Base-by-base conservation (phyloP, 2,797 vertebrate genomes). In the Danionella dracula region DNA sequence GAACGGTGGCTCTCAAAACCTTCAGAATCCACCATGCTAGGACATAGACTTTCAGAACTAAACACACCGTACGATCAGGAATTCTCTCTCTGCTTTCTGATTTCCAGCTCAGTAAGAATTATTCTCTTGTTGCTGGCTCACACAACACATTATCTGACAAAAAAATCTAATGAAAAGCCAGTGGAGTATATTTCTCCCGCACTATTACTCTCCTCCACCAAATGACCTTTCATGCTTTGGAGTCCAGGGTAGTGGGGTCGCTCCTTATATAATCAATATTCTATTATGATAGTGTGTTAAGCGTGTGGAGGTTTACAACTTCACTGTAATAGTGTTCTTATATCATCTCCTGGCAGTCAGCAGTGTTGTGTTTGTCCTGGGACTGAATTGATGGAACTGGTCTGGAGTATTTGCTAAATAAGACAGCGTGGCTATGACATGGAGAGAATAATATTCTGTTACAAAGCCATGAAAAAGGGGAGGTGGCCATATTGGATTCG, bases 251-350 rank as follows among this genome's bases (percentile, higher is more conserved):
- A 90, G 88, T 86, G 73, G 74, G 86, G 84, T 82, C 85, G 88
- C 87, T 91, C 91, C 89, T 89, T 87, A 87, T 88, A 89, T 90
- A 94, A 96, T 98, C 94, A 95, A 95, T 96, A 98, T 93, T 93
- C 87, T 92, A 95, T 96, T 96, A 95, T 42, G 67, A 93, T 90
- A 89, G 85, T 88, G 88, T 84, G 79, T 79, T 83, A 78, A 83
- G 86, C 82, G 87, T 87, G 78, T 80, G 87, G 77, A 81, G 84
- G 84, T 91, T 90, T 85, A 89, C 82, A 91, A 86, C 89, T 82
- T 78, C 77, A 78, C 88, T 82, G 84, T 84, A 91, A 91, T 90
- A 88, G 89, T 85, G 84, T 89, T 84, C 79, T 84, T 89, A 89
- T 90, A 90, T 91, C 87, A 89, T 90, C 83, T 85, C 65, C 77